A percentile compares a stretch with the other conserved stretches of the same genome.
Evolutionary conservation across 2,888 invertebrate species (phyloP).

Genomic region (Scaptodrosophila latifasciaeformis): DNA sequence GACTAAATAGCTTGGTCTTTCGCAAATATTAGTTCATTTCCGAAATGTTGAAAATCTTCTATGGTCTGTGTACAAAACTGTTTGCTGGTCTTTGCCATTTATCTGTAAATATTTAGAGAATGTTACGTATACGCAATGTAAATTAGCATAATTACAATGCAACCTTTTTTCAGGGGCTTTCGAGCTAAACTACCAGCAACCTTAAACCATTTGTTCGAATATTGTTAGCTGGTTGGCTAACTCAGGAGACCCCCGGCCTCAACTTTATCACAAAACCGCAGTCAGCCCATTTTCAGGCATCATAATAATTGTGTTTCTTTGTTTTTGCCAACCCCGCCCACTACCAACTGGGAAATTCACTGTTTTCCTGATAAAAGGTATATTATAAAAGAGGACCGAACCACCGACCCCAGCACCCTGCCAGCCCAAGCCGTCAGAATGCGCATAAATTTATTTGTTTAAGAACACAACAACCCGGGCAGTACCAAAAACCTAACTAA

Average conservation of each 20-base stretch:
- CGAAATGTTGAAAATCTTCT: no score
- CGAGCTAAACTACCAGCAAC: conserved; percentile 3
- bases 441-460: conserved; percentile 52
- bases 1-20: no score
- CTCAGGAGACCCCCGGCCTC: neutral
- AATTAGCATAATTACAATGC: conserved; percentile 58
- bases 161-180: conserved; percentile 35
- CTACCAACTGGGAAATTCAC: no score
- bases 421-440: conserved; percentile 20
- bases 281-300: conserved; percentile 17
- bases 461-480: conserved; percentile 29
- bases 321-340: no score
- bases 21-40: no score
- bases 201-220: conserved; percentile 2
- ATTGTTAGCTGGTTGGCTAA: neutral
- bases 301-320: conserved; percentile 52
- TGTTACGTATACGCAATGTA: conserved; percentile 35
- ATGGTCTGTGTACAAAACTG: no score
- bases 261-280: neutral
- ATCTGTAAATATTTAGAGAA: no score
- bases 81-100: no score
- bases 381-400: conserved; percentile 6
- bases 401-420: neutral
- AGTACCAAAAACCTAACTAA: conserved; percentile 13
- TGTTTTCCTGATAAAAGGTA: conserved; percentile 31